phyloP scores from a whole-genome alignment of 2,888 invertebrate species.

The Tachina fera region DNA sequence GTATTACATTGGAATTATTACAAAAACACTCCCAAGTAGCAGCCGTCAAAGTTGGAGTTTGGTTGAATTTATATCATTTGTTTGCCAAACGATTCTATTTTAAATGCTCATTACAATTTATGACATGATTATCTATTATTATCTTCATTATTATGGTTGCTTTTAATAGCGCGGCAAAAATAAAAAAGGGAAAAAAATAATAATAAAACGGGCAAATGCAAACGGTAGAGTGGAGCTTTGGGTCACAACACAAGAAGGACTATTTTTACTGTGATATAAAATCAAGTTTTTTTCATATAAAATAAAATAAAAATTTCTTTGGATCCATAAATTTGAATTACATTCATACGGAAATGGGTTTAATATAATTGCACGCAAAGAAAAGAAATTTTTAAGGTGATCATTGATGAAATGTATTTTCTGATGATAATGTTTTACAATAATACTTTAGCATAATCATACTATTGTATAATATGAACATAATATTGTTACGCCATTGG shows the following conservation, averaged over 20 bases:
- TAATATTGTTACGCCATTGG: too few relatives aligned
- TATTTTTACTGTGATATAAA: slow-evolving; percentile 32
- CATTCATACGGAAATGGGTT: too few relatives aligned
- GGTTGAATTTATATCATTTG: too few relatives aligned
- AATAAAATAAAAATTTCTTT: background rate
- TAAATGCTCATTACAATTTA: slow-evolving; percentile 49
- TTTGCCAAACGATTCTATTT: slow-evolving; percentile 2
- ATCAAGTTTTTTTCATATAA: background rate
- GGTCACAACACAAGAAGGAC: slow-evolving; percentile 11
- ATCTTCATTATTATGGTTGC: slow-evolving; percentile 31
- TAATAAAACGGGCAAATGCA: background rate
- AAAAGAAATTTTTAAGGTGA: too few relatives aligned
- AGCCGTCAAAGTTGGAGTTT: background rate
- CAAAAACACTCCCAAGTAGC: background rate
- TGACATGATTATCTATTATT: slow-evolving; percentile 43
- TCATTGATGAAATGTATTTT: too few relatives aligned
- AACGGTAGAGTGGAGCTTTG: background rate
- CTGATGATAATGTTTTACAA: too few relatives aligned
- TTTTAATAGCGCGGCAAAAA: slow-evolving; percentile 18
- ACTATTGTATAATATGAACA: too few relatives aligned
- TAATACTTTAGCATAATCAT: too few relatives aligned
- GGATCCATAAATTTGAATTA: too few relatives aligned
- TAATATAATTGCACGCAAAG: too few relatives aligned
- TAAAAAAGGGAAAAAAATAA: background rate
- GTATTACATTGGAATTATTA: slow-evolving; percentile 6